Percentiles rank a stretch among this genome's conserved stretches.
Evolutionary conservation across 2,797 vertebrate species (phyloP).

Genomic region (Alauda arvensis): DNA sequence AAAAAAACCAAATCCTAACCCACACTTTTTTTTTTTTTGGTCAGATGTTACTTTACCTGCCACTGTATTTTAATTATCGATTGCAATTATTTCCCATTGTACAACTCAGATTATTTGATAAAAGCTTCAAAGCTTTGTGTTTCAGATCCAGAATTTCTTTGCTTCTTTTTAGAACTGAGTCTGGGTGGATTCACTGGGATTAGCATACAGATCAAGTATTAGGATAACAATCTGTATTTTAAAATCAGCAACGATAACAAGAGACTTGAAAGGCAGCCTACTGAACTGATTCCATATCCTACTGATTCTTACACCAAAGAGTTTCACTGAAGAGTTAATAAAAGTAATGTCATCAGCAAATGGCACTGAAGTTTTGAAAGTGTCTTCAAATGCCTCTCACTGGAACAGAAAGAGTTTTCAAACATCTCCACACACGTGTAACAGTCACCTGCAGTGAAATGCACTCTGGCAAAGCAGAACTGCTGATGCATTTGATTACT

Average conservation of each 20-base stretch:
- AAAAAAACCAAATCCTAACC: not conserved
- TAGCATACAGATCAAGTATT: not conserved
- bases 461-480: not conserved
- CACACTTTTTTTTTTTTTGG: not conserved
- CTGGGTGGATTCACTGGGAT: not conserved
- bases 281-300: not conserved
- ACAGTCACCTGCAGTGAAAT: not conserved
- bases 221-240: not conserved
- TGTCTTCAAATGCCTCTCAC: not conserved
- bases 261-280: not conserved
- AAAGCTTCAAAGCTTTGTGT: not conserved
- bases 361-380: fast-evolving
- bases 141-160: not conserved
- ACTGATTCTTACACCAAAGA: not conserved
- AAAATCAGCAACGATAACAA: not conserved
- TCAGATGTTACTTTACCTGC: not conserved
- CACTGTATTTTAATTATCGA: not conserved
- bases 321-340: not conserved
- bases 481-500: not conserved
- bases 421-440: not conserved
- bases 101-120: not conserved
- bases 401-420: not conserved
- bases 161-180: not conserved
- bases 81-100: not conserved
- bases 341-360: not conserved